Percentiles rank a stretch among this genome's conserved stretches.
Conservation (phyloP, 2,113 vertebrate genomes). For the Xiphophorus hellerii region DNA sequence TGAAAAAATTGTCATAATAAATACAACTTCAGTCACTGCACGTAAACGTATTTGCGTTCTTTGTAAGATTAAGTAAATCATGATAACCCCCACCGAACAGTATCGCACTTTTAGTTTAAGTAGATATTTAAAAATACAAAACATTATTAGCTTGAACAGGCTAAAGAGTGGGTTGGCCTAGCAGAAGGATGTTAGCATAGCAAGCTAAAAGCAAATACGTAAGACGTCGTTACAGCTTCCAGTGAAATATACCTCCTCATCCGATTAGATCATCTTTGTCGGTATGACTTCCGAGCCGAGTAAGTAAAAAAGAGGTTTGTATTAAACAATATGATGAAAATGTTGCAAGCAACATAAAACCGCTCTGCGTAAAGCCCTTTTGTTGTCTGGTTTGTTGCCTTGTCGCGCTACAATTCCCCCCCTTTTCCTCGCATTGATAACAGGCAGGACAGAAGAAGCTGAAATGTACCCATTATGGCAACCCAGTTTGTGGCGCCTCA, state of each 20-base stretch:
- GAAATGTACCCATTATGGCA: slow-evolving; percentile 48
- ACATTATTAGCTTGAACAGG: not conserved
- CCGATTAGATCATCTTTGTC: slow-evolving; percentile 22
- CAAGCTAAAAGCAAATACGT: slow-evolving; percentile 36
- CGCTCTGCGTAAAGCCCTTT: slow-evolving; percentile 27
- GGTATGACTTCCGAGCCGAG: not conserved
- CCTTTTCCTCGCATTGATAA: rapidly evolving
- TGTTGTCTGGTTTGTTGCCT: slow-evolving; percentile 61
- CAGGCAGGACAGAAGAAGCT: rapidly evolving
- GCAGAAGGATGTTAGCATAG: slow-evolving; percentile 51
- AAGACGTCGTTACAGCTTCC: not conserved
- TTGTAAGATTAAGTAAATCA: not conserved
- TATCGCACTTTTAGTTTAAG: too few relatives aligned
- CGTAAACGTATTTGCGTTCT: not conserved
- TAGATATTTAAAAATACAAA: not conserved
- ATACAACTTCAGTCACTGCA: not conserved
- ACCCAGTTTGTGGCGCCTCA: slow-evolving; percentile 52
- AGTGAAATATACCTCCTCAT: slow-evolving; percentile 42
- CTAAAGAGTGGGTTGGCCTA: slow-evolving; percentile 33
- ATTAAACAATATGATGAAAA: not conserved
- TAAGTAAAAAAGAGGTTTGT: not conserved
- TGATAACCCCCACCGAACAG: not conserved
- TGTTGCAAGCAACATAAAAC: slow-evolving; percentile 4
- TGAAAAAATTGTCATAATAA: too few relatives aligned
- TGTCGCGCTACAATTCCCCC: not conserved